A percentile compares a stretch with the other conserved stretches of the same genome.
Evolutionary conservation across 2,113 vertebrate genomes (phyloP).

Genomic region (Thalassoma bifasciatum): DNA sequence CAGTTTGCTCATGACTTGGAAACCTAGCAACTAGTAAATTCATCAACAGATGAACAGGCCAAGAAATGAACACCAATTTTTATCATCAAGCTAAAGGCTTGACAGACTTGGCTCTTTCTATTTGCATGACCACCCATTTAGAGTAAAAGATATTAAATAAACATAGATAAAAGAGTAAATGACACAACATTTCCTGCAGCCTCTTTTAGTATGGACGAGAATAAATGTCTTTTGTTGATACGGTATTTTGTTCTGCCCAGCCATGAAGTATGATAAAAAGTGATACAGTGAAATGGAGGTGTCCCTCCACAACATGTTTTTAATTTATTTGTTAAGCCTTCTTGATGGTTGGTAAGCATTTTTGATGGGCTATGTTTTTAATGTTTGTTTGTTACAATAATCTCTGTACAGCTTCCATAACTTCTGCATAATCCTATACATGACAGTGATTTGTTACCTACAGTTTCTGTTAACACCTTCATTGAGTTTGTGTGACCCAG

Average conservation of each 20-base stretch:
- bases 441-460: conserved; percentile 49
- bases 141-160: conserved; percentile 62
- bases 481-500: conserved; percentile 26
- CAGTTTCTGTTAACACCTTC: conserved; percentile 47
- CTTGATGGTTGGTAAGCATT: conserved; percentile 46
- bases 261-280: conserved; percentile 56
- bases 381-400: conserved; percentile 73
- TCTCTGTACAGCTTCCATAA: conserved; percentile 84
- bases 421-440: conserved; percentile 69
- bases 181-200: conserved; percentile 60
- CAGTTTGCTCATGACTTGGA: conserved; percentile 29
- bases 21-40: conserved; percentile 36
- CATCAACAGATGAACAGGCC: conserved; percentile 33
- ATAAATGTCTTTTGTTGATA: conserved; percentile 65
- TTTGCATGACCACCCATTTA: conserved; percentile 80
- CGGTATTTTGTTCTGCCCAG: conserved; percentile 65
- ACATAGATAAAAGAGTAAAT: conserved; percentile 64
- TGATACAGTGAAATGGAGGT: conserved; percentile 60
- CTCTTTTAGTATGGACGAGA: conserved; percentile 60
- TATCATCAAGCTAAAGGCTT: conserved; percentile 38
- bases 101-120: conserved; percentile 68
- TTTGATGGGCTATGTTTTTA: conserved; percentile 66
- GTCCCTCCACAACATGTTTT: conserved; percentile 51
- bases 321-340: conserved; percentile 68
- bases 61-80: conserved; percentile 25